Evolutionary conservation across 1,140 invertebrate species (phyloP).

Genomic region (Onthophagus taurus): DNA sequence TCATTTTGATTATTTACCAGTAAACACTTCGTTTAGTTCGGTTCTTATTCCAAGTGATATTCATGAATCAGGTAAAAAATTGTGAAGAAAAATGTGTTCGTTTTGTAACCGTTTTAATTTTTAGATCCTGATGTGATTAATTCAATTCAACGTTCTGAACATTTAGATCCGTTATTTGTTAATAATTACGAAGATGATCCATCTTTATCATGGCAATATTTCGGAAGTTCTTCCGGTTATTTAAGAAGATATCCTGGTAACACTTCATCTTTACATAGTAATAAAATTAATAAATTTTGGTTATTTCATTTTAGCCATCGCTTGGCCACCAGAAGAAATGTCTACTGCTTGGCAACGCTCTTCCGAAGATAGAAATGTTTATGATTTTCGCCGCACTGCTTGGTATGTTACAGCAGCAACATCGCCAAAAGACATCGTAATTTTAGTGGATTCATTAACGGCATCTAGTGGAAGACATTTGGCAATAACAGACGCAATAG

Average conservation of each 20-base stretch:
- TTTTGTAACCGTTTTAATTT: constrained; percentile 12
- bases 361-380: constrained; percentile 58
- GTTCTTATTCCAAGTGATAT: constrained; percentile 70
- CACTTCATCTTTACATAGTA: background rate
- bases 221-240: constrained; percentile 86
- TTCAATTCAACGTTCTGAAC: constrained; percentile 86
- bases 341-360: constrained; percentile 34
- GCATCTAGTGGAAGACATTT: constrained; percentile 80
- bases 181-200: constrained; percentile 89
- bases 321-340: constrained; percentile 60
- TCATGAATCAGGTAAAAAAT: constrained; percentile 24
- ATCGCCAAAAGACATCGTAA: constrained; percentile 91
- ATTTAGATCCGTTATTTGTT: constrained; percentile 80
- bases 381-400: constrained; percentile 77
- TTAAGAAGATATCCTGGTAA: constrained; percentile 86
- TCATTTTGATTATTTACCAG: constrained; percentile 72
- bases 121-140: constrained; percentile 69
- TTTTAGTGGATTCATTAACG: constrained; percentile 82
- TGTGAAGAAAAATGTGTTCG: constrained; percentile 5
- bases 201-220: constrained; percentile 92
- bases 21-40: constrained; percentile 78
- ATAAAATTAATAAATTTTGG: background rate
- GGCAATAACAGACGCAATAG: constrained; percentile 76
- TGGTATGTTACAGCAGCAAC: constrained; percentile 96
- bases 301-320: constrained; percentile 46